A percentile compares a stretch with the other conserved stretches of the same genome.
Conservation (phyloP, 2,113 vertebrate genomes). For the Nerophis ophidion region DNA sequence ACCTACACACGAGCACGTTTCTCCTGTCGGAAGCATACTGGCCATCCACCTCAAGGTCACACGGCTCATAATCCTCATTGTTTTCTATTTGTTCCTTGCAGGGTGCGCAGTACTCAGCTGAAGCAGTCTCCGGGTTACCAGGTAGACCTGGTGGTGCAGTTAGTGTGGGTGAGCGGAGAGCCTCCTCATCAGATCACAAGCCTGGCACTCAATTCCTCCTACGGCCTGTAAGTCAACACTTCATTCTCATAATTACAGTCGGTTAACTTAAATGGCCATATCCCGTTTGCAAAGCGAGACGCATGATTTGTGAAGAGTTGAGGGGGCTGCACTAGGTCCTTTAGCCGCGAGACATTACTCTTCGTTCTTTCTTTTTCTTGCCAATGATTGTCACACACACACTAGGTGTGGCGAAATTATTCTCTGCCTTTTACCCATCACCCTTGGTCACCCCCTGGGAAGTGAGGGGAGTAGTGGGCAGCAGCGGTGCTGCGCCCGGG, state of each 20-base stretch:
- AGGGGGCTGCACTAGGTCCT: too few species aligned
- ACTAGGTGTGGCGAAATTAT: too few species aligned
- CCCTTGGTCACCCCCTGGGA: too few species aligned
- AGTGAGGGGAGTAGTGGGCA: too few species aligned
- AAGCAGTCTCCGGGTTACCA: constrained; percentile 96
- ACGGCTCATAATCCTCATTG: not conserved
- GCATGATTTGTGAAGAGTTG: too few species aligned
- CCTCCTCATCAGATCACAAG: constrained; percentile 97
- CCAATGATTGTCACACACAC: too few species aligned
- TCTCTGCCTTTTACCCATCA: too few species aligned
- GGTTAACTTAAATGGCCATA: too few species aligned
- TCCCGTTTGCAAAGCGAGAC: too few species aligned
- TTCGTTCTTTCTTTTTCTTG: too few species aligned
- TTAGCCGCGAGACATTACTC: too few species aligned
- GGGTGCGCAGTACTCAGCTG: constrained; percentile 90
- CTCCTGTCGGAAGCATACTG: not conserved
- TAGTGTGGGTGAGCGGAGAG: constrained; percentile 96
- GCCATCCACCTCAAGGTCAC: not conserved
- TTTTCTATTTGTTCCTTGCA: constrained; percentile 44
- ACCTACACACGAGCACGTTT: constrained; percentile 7
- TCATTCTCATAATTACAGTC: not conserved
- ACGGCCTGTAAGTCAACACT: constrained; percentile 83
- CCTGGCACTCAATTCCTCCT: constrained; percentile 89
- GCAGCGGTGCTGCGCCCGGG: too few species aligned
- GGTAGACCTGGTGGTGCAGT: constrained; percentile 90